Evolutionary conservation across 2,888 invertebrate species (phyloP), one percentile per base, ranked within the genome.

Genomic region (Pollenia angustigena): DNA sequence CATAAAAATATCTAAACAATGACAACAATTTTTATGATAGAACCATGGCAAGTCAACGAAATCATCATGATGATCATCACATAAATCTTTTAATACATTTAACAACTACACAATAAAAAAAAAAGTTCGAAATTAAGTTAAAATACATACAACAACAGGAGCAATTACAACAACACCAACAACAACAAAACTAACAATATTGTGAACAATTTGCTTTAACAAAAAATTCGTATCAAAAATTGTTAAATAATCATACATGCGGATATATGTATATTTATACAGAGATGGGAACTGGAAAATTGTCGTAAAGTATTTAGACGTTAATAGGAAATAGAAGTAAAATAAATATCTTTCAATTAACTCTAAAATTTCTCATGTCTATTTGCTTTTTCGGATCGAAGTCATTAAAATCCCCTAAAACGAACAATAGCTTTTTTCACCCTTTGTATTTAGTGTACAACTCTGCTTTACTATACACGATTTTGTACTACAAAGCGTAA

Each of bases 1-100:
- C 76, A 81, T 81, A 74, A 62, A 81, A 84, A 74, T 78, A 84
- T 87, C 81, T 78, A 78, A 84, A 87, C 87, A 87, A 87, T 87
- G 84, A 87, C 87, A 87, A 79, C 81, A 78, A 87, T 84, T 81
- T 84, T 87, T 87, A 84, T 84, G 84, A 87, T 87, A 84, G 78
- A 87, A 87, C 81, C 78, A 79, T 56, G 23, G 72, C 84, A 84
- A 87, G 44, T 78, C 72, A 79, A 58, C 84, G 62, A 78, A 87
- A 84, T 84, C 81, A 78, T 87, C 72, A 72, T 80, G 66, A 75
- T 82, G 56, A 71, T 80, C 85, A 64, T 64, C 78, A 81, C 52
- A 84, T 83, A 72, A 83, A 78, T 78, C 78, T 78, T 23, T 23
- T 44, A 32, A 32, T 48, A 56, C 11, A 54, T 46, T 42, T 9